Evolutionary conservation across 2,113 vertebrate genomes (phyloP).

Genomic region (Chaenocephalus aceratus): DNA sequence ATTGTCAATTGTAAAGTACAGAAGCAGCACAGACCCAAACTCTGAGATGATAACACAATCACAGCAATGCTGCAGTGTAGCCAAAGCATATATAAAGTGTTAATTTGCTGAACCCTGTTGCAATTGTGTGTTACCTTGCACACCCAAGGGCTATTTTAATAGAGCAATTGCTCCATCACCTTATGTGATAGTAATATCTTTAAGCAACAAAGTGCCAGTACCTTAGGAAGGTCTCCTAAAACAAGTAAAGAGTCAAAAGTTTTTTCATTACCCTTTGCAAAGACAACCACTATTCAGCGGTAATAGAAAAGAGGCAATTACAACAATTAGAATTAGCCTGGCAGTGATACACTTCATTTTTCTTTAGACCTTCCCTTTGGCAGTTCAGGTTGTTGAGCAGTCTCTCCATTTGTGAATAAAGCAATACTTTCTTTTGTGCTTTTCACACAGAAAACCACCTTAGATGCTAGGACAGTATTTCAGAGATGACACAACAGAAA

Average conservation of each 20-base stretch:
- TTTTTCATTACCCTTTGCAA: constrained; percentile 51
- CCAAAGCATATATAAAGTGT: constrained; percentile 7
- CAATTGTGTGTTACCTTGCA: constrained; percentile 46
- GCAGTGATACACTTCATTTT: constrained; percentile 28
- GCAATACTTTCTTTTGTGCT: constrained; percentile 9
- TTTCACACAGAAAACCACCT: constrained; percentile 12
- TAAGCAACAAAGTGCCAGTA: constrained; percentile 46
- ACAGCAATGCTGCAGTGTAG: not conserved
- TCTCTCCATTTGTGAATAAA: constrained; percentile 15
- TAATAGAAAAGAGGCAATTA: constrained; percentile 34
- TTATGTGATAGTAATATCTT: constrained; percentile 60
- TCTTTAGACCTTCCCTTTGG: constrained; percentile 26
- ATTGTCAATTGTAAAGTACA: not conserved
- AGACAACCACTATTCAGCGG: constrained; percentile 16
- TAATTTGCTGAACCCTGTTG: constrained; percentile 38
- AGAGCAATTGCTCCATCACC: constrained; percentile 51
- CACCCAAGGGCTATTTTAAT: constrained; percentile 46
- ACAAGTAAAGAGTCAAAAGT: constrained; percentile 36
- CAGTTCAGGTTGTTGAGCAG: constrained; percentile 12
- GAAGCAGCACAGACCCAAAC: constrained; percentile 4
- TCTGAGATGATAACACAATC: constrained; percentile 1
- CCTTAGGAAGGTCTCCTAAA: constrained; percentile 42
- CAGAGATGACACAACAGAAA: not conserved
- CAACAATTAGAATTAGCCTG: constrained; percentile 27
- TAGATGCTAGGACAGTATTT: not conserved